These are phyloP conservation scores for Callionymus lyra DNA, from an alignment of 2,113 vertebrate genomes.

Conservation along the genomic window DNA sequence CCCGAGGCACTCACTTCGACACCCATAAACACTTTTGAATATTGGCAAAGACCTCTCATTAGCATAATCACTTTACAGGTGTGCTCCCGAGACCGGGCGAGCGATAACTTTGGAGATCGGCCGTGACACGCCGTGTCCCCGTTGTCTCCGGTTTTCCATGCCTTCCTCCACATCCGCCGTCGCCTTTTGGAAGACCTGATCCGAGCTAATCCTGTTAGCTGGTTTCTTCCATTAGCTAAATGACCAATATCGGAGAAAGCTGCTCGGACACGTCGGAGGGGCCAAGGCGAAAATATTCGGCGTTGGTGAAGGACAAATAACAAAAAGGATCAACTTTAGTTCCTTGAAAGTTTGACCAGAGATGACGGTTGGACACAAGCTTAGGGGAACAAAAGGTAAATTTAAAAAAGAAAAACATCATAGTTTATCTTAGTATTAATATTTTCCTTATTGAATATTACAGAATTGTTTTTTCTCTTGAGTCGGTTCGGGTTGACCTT, in stretches of 20 bases:
- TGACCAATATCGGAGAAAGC: constrained; percentile 87
- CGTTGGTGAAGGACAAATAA: constrained; percentile 76
- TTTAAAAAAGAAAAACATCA: not conserved
- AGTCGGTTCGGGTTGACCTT: constrained; percentile 36
- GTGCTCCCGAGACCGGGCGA: constrained; percentile 23
- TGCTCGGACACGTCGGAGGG: constrained; percentile 50
- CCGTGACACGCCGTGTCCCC: constrained; percentile 25
- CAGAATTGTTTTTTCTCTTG: constrained; percentile 16
- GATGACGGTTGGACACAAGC: not conserved
- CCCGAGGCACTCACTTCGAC: constrained; percentile 51
- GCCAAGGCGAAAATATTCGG: constrained; percentile 53
- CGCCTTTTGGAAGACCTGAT: constrained; percentile 71
- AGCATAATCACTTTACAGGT: constrained; percentile 64
- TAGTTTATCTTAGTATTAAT: constrained; percentile 8
- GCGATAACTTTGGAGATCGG: constrained; percentile 55
- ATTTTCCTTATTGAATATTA: constrained; percentile 19
- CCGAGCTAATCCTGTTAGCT: constrained; percentile 84
- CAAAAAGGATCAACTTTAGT: constrained; percentile 28
- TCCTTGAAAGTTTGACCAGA: not conserved
- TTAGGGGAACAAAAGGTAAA: constrained; percentile 2
- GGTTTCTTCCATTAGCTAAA: constrained; percentile 83
- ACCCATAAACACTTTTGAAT: constrained; percentile 70
- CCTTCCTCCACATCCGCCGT: constrained; percentile 65
- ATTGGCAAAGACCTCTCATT: constrained; percentile 59
- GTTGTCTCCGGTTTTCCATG: constrained; percentile 12